These are phyloP conservation scores for Hoplodrina ambigua DNA, from an alignment of 2,888 invertebrate species.

Conservation along the genomic window DNA sequence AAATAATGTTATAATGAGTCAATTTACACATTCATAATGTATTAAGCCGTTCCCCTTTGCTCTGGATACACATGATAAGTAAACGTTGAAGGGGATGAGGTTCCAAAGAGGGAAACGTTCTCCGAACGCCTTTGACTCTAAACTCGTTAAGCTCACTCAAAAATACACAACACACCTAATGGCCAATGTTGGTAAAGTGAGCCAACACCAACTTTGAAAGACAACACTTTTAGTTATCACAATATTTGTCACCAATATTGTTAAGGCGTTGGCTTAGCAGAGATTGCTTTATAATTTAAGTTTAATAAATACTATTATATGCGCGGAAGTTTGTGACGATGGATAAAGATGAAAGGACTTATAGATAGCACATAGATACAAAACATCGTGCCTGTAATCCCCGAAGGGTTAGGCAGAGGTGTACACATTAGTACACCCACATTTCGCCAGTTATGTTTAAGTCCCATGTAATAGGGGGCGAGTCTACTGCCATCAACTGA, in stretches of 20 bases:
- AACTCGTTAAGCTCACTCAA: slow-evolving; percentile 35
- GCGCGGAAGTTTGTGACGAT: too few relatives aligned
- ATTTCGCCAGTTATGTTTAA: too few relatives aligned
- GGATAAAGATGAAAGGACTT: too few relatives aligned
- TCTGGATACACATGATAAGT: slow-evolving; percentile 35
- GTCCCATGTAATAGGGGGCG: too few relatives aligned
- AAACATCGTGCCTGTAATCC: too few relatives aligned
- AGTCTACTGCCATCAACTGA: too few relatives aligned
- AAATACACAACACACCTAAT: slow-evolving; percentile 30
- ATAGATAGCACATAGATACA: too few relatives aligned
- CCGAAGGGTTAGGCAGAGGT: too few relatives aligned
- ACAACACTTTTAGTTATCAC: slow-evolving; percentile 11
- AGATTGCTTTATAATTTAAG: slow-evolving; percentile 10
- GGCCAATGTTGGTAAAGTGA: slow-evolving; percentile 27
- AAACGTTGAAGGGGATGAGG: slow-evolving; percentile 23
- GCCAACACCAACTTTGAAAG: slow-evolving; percentile 14
- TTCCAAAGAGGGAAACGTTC: slow-evolving; percentile 21
- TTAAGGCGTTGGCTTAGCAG: background rate
- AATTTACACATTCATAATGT: slow-evolving; percentile 54
- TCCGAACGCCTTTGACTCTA: slow-evolving; percentile 33
- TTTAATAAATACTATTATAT: background rate
- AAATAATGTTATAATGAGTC: slow-evolving; percentile 50
- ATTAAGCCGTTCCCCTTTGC: slow-evolving; percentile 35
- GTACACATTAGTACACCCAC: too few relatives aligned
- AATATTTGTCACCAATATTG: slow-evolving; percentile 23